Base-by-base conservation (phyloP, 2,113 vertebrate species). In the Phaethornis superciliosus region DNA sequence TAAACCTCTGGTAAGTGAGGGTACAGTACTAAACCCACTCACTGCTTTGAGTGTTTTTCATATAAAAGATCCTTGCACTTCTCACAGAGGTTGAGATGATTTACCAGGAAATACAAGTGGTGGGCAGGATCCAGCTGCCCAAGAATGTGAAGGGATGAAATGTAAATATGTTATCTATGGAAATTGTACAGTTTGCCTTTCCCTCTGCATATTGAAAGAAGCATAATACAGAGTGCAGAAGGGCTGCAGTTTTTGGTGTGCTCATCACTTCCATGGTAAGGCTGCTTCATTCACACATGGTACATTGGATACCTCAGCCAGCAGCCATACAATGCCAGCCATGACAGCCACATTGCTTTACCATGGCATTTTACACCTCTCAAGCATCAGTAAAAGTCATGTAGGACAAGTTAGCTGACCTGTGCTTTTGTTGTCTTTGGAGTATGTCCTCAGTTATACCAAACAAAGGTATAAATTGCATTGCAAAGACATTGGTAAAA, bases 261-360 rank as follows among this genome's bases (percentile, higher is more conserved):
- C 71, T 65, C 1, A 1, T 74, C 55, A 33, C 8, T 74, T 58
- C 54, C 10, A 6, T 35, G 14, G 15, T 46, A 60, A n/a, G 47
- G 22, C 27, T n/a, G 14, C 27, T 59, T 49, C 21, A 16, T 47
- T 84, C 60, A 42, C 42, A 33, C 0, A 0, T 23, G 28, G 1
- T 10, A 16, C 17, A 7, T 15, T 24, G 30, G 33, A 35, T 52
- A 47, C 15, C 67, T 46, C 22, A 33, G 26, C 55, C 68, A 30
- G 17, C 65, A 72, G 54, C 32, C 35, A 72, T 44, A 37, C 16
- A 67, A 10, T 16, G 19, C 37, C 74, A 79, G 28, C n/a, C 54
- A 37, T 44, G 28, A 60, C 54, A 44, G 27, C 30, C 64, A 49
- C 6, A 14, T 12, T 23, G 40, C 56, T 33, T 82, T 46, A 24